A percentile compares a stretch with the other conserved stretches of the same genome.
These are phyloP conservation scores for Steatornis caripensis DNA, from an alignment of 2,113 vertebrate species.

Conservation along the genomic window DNA sequence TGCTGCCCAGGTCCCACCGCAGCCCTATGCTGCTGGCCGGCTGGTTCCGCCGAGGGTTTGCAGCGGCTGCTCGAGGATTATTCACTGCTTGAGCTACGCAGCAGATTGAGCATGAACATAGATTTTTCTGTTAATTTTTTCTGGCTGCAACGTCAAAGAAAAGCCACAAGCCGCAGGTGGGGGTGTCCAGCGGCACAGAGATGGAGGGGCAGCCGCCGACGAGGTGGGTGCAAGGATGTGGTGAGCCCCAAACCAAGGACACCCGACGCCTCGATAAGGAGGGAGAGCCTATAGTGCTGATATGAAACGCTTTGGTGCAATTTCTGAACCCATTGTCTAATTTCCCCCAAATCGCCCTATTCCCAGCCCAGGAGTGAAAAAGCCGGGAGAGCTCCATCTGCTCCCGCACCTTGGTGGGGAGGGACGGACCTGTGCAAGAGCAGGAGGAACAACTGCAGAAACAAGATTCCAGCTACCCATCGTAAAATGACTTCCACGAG, in stretches of 20 bases:
- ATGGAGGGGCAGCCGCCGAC: neutral
- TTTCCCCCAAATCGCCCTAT: neutral
- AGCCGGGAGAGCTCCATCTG: neutral
- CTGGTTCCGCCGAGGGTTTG: neutral
- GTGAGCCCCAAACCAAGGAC: neutral
- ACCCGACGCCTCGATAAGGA: fast-evolving
- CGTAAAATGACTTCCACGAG: neutral
- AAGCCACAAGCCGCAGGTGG: neutral
- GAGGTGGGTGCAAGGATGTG: fast-evolving
- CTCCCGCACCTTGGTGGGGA: neutral
- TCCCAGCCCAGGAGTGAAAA: neutral
- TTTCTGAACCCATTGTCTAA: neutral
- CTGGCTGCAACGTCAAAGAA: fast-evolving
- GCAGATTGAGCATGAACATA: neutral
- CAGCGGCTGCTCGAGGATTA: neutral
- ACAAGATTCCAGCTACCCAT: neutral
- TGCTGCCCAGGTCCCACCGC: fast-evolving
- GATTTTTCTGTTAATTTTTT: neutral
- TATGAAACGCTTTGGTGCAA: fast-evolving
- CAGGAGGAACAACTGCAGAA: neutral
- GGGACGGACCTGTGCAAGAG: fast-evolving
- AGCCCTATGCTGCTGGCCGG: fast-evolving
- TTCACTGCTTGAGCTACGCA: fast-evolving
- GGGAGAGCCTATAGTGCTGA: fast-evolving
- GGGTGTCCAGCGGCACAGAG: neutral